These are phyloP conservation scores for Montipora foliosa DNA, from an alignment of 64 coral and sea anemone genomes.

Conservation along the genomic window DNA sequence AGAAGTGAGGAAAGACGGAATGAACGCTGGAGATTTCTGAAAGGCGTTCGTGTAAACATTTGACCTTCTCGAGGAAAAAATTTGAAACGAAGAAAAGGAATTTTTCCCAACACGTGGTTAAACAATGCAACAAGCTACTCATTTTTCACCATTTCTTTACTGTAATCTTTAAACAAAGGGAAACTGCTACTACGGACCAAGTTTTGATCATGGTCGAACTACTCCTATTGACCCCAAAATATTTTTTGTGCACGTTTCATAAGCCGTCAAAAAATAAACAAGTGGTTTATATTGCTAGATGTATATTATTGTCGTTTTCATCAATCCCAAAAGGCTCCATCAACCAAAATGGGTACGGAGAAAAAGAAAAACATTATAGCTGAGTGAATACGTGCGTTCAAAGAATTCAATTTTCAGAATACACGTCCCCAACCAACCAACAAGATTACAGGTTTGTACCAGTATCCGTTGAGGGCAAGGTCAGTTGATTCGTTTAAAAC, in stretches of 20 bases:
- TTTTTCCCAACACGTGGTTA: neutral
- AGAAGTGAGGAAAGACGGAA: neutral
- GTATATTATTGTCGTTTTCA: neutral
- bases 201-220: neutral
- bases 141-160: neutral
- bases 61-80: neutral
- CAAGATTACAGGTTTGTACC: neutral
- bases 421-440: constrained; percentile 4
- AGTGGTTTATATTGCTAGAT: neutral
- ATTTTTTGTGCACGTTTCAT: neutral
- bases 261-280: constrained; percentile 12
- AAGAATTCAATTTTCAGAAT: neutral
- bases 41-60: neutral
- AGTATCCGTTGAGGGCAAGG: neutral
- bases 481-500: neutral
- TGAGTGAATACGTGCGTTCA: neutral
- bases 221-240: constrained; percentile 17
- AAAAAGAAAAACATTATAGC: neutral
- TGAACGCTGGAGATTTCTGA: neutral
- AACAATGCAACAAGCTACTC: neutral
- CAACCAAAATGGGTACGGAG: neutral
- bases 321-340: neutral
- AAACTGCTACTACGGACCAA: neutral
- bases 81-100: neutral
- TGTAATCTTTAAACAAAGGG: neutral